phyloP scores from a whole-genome alignment of 2,113 vertebrate genomes.

The Bujurquina vittata region DNA sequence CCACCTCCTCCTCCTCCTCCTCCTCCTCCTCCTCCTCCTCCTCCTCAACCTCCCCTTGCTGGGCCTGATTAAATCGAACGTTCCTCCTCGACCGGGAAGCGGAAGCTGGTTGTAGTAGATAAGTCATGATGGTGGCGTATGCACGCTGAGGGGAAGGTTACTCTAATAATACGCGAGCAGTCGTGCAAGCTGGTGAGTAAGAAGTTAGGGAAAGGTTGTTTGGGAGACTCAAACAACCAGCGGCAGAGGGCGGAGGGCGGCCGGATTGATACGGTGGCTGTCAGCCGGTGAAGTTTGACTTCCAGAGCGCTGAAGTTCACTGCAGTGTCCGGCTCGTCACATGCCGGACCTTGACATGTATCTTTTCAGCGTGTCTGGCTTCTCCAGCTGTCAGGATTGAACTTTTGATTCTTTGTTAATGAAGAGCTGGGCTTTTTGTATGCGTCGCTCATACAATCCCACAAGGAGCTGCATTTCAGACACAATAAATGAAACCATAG shows the following conservation, averaged over 20 bases:
- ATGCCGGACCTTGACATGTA: constrained; percentile 44
- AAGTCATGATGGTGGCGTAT: constrained; percentile 71
- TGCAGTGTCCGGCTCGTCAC: constrained; percentile 7
- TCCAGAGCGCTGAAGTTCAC: background rate
- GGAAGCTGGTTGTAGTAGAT: constrained; percentile 68
- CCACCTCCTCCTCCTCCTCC: background rate
- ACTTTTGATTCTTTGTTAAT: background rate
- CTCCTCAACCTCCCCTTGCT: background rate
- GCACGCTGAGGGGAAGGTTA: constrained; percentile 81
- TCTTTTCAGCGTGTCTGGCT: background rate
- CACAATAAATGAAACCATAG: background rate
- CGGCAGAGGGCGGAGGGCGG: background rate
- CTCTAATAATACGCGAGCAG: constrained; percentile 55
- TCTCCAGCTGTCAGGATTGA: background rate
- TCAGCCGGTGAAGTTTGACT: constrained; percentile 43
- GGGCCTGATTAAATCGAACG: constrained; percentile 19
- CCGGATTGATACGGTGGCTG: background rate
- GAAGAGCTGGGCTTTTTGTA: background rate
- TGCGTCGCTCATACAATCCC: background rate
- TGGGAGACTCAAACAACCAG: background rate
- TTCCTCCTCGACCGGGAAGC: constrained; percentile 79
- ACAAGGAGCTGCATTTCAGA: background rate
- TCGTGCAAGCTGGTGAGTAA: constrained; percentile 70
- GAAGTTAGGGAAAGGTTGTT: background rate
- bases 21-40: constrained; percentile 14